These are phyloP conservation scores for Onthophagus taurus DNA, from an alignment of 1,140 invertebrate species.

Conservation along the genomic window DNA sequence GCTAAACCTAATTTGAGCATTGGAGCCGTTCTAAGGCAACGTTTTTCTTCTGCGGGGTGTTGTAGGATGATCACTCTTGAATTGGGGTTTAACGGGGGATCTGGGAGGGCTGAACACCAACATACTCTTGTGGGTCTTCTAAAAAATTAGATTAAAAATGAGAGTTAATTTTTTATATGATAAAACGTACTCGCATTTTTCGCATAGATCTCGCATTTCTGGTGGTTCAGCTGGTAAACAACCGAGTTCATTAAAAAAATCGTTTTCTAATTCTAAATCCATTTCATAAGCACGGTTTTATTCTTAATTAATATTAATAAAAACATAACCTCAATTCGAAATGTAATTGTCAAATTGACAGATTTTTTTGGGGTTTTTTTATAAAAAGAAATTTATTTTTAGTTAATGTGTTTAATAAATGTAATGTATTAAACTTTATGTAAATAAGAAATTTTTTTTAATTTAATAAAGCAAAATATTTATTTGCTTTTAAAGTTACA, in stretches of 20 bases:
- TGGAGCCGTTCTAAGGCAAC: constrained; percentile 77
- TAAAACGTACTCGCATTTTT: constrained; percentile 56
- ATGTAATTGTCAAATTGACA: no score
- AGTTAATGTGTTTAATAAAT: no score
- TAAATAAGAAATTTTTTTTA: no score
- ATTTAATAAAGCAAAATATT: no score
- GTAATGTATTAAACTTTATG: no score
- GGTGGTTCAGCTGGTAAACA: constrained; percentile 66
- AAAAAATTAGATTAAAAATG: constrained; percentile 28
- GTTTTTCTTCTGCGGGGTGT: constrained; percentile 87
- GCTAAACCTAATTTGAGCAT: constrained; percentile 72
- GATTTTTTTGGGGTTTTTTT: no score
- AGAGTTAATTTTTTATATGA: constrained; percentile 1
- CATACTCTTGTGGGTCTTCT: constrained; percentile 81
- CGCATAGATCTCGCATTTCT: constrained; percentile 55
- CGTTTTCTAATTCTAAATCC: no score
- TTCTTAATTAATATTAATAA: no score
- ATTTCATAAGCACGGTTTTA: no score
- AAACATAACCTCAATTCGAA: no score
- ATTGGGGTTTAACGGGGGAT: constrained; percentile 51
- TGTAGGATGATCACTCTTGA: constrained; percentile 75
- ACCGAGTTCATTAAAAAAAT: constrained; percentile 57
- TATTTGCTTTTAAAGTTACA: no score
- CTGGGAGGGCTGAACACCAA: constrained; percentile 76
- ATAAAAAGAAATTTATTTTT: no score